These are phyloP conservation scores for Molossus alvarezi DNA, from an alignment of 2,797 vertebrate genomes.

Conservation along the genomic window DNA sequence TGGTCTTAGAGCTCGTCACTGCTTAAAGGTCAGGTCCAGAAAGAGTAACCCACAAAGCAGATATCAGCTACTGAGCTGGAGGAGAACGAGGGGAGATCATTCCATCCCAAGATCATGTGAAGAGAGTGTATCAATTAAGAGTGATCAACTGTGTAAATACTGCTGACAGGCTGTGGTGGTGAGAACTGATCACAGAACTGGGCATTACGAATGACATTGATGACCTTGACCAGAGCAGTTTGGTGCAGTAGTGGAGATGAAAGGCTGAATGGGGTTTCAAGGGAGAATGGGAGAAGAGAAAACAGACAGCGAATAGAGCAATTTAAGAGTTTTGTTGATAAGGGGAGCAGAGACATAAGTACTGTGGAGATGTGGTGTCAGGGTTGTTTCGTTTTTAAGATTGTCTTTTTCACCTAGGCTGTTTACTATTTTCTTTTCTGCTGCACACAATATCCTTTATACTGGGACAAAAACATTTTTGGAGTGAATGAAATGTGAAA, in stretches of 20 bases:
- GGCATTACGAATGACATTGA: too few relatives aligned
- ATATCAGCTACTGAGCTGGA: neutral
- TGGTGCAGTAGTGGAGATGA: neutral
- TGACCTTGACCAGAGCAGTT: neutral
- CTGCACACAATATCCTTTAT: neutral
- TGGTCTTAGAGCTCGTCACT: neutral
- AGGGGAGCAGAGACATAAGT: neutral
- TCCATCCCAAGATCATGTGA: neutral
- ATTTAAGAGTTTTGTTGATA: constrained; percentile 26
- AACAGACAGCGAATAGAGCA: neutral
- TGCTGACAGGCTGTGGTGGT: neutral
- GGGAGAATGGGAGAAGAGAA: neutral
- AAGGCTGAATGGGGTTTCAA: constrained; percentile 28
- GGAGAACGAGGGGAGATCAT: neutral
- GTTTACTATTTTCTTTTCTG: neutral
- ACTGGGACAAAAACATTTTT: constrained; percentile 25
- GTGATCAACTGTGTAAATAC: neutral
- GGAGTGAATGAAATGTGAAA: constrained; percentile 1
- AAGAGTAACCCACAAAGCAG: neutral
- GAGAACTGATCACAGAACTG: neutral
- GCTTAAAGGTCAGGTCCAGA: neutral
- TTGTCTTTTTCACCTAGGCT: neutral
- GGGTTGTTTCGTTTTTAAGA: neutral
- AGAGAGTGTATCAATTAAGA: neutral
- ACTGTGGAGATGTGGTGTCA: neutral